phyloP scores from a whole-genome alignment of 2,113 vertebrate genomes.

The Pseudorasbora parva region DNA sequence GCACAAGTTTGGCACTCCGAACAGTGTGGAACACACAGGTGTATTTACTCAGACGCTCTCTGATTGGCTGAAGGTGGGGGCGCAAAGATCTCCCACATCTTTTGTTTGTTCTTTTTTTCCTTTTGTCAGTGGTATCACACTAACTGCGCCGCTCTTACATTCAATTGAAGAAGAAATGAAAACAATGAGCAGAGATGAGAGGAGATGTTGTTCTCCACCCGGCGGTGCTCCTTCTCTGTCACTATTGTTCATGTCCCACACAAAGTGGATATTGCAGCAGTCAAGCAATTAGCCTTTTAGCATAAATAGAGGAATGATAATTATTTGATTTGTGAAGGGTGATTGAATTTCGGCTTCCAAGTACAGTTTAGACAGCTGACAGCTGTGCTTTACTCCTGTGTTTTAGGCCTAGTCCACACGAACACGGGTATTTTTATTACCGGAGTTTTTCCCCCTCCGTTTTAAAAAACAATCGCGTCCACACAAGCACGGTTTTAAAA shows the following conservation, averaged over 20 bases:
- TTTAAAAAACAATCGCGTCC: too few species aligned
- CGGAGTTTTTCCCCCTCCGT: too few species aligned
- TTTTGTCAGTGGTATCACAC: slow-evolving; percentile 1
- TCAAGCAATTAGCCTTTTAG: slow-evolving; percentile 44
- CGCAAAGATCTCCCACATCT: slow-evolving; percentile 1
- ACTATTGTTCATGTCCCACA: slow-evolving; percentile 17
- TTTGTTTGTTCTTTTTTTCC: not conserved
- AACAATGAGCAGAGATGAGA: not conserved
- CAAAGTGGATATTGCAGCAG: not conserved
- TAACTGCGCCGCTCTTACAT: not conserved
- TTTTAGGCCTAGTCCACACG: too few species aligned
- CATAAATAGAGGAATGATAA: slow-evolving; percentile 27
- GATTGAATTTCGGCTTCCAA: slow-evolving; percentile 8
- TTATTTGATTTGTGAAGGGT: slow-evolving; percentile 28
- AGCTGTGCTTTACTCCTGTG: not conserved
- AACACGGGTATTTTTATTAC: too few species aligned
- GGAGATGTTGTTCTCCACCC: slow-evolving; percentile 14
- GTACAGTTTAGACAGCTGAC: slow-evolving; percentile 13
- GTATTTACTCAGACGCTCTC: slow-evolving; percentile 21
- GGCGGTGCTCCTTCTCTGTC: slow-evolving; percentile 13
- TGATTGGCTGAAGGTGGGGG: slow-evolving; percentile 32
- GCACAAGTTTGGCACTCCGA: slow-evolving; percentile 45
- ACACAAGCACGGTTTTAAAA: too few species aligned
- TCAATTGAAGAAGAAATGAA: not conserved
- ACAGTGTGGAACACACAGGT: slow-evolving; percentile 10